Conservation (phyloP, 2,113 vertebrate genomes). For the human region GRCh38 chr2:26047001-26047500, state of each 20-base stretch:
- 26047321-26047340: background rate
- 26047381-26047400: background rate
- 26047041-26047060: background rate
- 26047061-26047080: background rate
- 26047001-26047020: slow-evolving; percentile 14
- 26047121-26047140: background rate
- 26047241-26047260: background rate
- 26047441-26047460: too few species aligned
- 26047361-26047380: background rate
- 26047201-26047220: background rate
- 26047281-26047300: background rate
- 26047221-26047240: background rate
- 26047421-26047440: background rate
- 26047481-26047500: too few species aligned
- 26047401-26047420: background rate
- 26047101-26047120: background rate
- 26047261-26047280: slow-evolving; percentile 15
- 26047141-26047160: background rate
- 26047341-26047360: background rate
- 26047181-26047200: background rate
- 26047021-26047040: background rate
- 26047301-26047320: background rate
- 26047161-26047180: background rate
- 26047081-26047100: background rate
- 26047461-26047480: too few species aligned